Conservation (phyloP, 1,140 invertebrate genomes). For the Drosophila orena region DNA sequence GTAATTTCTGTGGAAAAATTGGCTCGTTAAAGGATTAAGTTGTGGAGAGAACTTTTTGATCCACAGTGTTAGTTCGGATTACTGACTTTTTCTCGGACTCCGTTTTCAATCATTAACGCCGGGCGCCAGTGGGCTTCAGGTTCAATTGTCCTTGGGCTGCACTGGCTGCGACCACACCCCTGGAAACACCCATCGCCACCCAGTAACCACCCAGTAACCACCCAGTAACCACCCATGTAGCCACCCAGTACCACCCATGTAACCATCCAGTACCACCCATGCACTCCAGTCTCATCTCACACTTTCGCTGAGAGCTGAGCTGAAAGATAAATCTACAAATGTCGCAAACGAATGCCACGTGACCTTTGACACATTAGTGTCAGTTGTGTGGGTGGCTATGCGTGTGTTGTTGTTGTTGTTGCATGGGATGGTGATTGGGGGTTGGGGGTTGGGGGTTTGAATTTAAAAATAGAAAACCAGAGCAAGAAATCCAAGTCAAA, state of each 20-base stretch:
- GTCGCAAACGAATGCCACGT: slow-evolving; percentile 82
- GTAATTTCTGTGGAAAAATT: slow-evolving; percentile 9
- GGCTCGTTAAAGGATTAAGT: slow-evolving; percentile 12
- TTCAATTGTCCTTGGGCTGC: slow-evolving; percentile 29
- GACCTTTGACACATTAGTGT: slow-evolving; percentile 84
- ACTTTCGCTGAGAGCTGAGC: slow-evolving; percentile 55
- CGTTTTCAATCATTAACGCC: slow-evolving; percentile 29
- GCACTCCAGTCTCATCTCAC: slow-evolving; percentile 19
- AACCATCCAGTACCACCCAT: slow-evolving; percentile 19
- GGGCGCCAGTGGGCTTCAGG: slow-evolving; percentile 18
- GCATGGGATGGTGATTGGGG: too few relatives aligned
- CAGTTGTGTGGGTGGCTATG: slow-evolving; percentile 53
- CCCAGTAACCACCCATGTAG: slow-evolving; percentile 1
- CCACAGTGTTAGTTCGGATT: slow-evolving; percentile 8
- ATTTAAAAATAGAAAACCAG: slow-evolving; percentile 30
- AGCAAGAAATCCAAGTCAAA: slow-evolving; percentile 47
- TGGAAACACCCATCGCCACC: background rate
- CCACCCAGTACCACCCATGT: slow-evolving; percentile 10
- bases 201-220: slow-evolving; percentile 1
- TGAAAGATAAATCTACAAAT: slow-evolving; percentile 74
- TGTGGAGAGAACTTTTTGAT: background rate
- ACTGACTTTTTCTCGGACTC: slow-evolving; percentile 1
- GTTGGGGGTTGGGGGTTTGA: background rate
- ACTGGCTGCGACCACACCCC: slow-evolving; percentile 31
- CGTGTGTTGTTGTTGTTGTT: background rate